Conservation (phyloP, 2,797 vertebrate species). For the Spea hammondii region DNA sequence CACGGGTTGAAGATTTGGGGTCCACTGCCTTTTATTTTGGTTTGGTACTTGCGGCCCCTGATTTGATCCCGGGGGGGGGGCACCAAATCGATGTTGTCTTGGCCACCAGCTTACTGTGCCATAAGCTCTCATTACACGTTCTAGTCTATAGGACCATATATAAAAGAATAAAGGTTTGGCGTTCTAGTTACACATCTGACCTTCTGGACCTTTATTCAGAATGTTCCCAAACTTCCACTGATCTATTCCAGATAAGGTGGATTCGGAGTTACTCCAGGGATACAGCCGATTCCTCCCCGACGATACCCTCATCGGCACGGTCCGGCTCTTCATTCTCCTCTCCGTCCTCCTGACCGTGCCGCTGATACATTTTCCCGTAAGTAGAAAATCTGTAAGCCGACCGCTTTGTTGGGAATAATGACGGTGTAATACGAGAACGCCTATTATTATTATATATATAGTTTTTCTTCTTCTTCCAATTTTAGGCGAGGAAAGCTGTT, state of each 20-base stretch:
- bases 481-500: conserved; percentile 85
- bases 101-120: no score
- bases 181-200: no score
- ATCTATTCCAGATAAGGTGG: conserved; percentile 75
- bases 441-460: background rate
- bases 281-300: conserved; percentile 78
- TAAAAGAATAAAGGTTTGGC: no score
- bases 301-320: conserved; percentile 78
- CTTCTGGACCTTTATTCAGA: no score
- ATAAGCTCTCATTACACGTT: no score
- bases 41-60: no score
- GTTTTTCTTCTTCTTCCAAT: background rate
- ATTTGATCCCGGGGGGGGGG: no score
- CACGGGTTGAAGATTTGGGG: no score
- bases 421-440: no score
- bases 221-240: background rate
- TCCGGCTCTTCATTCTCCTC: conserved; percentile 81
- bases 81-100: no score
- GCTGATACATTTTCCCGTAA: conserved; percentile 93
- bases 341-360: conserved; percentile 88
- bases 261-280: conserved; percentile 80
- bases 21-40: no score
- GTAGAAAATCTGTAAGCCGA: conserved; percentile 57
- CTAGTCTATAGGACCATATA: no score
- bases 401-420: conserved; percentile 44